Base-by-base conservation (phyloP, 2,888 invertebrate genomes). In the Octonoba sinensis region DNA sequence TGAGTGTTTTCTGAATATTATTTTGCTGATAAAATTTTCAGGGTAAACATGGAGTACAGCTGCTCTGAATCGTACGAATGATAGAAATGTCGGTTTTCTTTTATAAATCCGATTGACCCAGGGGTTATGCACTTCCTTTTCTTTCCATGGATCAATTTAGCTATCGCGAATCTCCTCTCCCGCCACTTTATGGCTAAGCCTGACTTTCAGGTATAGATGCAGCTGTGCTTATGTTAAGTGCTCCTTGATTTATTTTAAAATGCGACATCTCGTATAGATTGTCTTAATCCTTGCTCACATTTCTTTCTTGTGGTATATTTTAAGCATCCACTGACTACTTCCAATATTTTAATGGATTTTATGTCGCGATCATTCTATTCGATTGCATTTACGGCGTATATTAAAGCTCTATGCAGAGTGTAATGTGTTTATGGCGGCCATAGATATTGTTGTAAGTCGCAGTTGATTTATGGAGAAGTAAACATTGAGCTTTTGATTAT, bases 1-100 rank as follows among this genome's bases (percentile, higher is more conserved):
- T 90, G 89, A 90, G 90, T 90, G 89, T 89, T 89, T 89, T 89
- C 88, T 87, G 88, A 89, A 89, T 89, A 89, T 89, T 89, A 89
- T 89, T 89, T 89, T 88, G 88, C 88, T 89, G 89, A 89, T 89
- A 89, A 89, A 89, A 89, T 88, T 89, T 88, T 88, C 88, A 87
- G 88, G 87, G 87, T 87, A 87, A 87, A 87, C 87, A 85, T 76
- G 75, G 75, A 62, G 82, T 83, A 79, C 79, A 73, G 62, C 75
- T 73, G 83, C 83, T 83, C 83, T 70, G 72, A 78, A 75, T 76
- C 78, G 69, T 75, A 76, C 76, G 71, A 83, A 83, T 66, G 81
- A 76, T 78, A 66, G 65, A 83, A 83, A 66, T 76, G 81, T 72
- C 60, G 56, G 72, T 76, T 83, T 83, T 72, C 81, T 70, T 71